Evolutionary conservation across 2,888 invertebrate species (phyloP).

Genomic region (Dicyrtoma fusca): DNA sequence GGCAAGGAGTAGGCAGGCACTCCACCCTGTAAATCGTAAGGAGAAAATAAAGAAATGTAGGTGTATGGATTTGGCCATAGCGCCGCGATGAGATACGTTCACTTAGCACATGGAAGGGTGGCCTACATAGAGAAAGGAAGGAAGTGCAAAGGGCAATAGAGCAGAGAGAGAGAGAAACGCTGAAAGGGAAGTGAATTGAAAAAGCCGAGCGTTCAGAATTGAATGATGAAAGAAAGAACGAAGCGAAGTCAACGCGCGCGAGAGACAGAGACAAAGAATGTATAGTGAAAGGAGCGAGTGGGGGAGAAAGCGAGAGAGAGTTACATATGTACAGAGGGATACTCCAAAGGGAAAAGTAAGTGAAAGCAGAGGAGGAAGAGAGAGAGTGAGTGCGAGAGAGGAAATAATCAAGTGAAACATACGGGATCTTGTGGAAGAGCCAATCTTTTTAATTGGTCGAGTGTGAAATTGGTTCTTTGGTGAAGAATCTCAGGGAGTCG

Average conservation of each 20-base stretch:
- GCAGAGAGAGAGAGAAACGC: neutral
- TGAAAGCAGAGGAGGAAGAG: neutral
- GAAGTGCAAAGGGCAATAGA: neutral
- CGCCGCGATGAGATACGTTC: too few species aligned
- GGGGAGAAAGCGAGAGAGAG: neutral
- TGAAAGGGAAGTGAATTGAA: conserved; percentile 6
- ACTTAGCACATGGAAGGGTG: too few species aligned
- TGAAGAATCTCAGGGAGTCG: conserved; percentile 50
- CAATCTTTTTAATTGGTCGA: conserved; percentile 54
- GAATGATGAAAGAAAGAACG: conserved; percentile 23
- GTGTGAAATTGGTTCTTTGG: conserved; percentile 53
- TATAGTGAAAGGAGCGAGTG: too few species aligned
- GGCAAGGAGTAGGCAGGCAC: too few species aligned
- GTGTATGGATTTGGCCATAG: too few species aligned
- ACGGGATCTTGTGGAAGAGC: conserved; percentile 43
- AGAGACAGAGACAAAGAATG: neutral
- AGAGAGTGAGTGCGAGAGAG: neutral
- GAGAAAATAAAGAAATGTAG: too few species aligned
- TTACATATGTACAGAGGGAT: neutral
- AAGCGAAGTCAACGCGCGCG: neutral
- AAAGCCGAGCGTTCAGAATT: neutral
- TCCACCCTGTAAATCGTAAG: too few species aligned
- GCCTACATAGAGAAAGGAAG: neutral
- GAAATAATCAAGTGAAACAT: conserved; percentile 22
- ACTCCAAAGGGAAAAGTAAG: neutral